phyloP scores from a whole-genome alignment of 1,140 invertebrate genomes.

The Riptortus pedestris region DNA sequence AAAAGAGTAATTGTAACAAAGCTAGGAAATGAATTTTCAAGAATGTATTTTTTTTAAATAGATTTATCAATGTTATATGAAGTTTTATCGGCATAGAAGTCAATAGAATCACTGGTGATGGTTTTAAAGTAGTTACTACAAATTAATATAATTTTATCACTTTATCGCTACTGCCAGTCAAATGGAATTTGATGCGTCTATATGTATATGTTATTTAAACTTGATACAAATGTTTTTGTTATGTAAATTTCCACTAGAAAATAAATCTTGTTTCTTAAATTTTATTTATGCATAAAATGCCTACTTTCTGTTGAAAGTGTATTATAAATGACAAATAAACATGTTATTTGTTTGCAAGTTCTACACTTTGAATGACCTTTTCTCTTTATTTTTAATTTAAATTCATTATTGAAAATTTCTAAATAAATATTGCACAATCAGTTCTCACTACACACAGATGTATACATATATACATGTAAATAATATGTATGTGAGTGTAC shows the following conservation, averaged over 20 bases:
- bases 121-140: constrained; percentile 12
- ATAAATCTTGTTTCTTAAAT: constrained; percentile 12
- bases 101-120: constrained; percentile 22
- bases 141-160: constrained; percentile 16
- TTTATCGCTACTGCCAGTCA: constrained; percentile 11
- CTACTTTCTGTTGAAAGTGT: constrained; percentile 11
- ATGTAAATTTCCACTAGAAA: constrained; percentile 13
- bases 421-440: no score
- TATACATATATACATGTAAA: no score
- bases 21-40: constrained; percentile 21
- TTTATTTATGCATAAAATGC: constrained; percentile 18
- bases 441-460: no score
- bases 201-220: constrained; percentile 6
- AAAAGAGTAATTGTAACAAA: constrained; percentile 14
- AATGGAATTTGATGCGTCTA: constrained; percentile 3
- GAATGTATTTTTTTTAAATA: constrained; percentile 27
- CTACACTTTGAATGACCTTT: no score
- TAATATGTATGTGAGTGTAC: no score
- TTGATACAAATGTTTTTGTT: constrained; percentile 6
- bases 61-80: constrained; percentile 25
- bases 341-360: neutral
- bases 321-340: neutral
- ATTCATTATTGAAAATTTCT: no score
- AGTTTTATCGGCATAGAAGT: constrained; percentile 17
- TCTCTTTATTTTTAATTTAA: no score